Evolutionary conservation across 2,888 invertebrate genomes (phyloP).

Genomic region (Trichogramma evanescens): DNA sequence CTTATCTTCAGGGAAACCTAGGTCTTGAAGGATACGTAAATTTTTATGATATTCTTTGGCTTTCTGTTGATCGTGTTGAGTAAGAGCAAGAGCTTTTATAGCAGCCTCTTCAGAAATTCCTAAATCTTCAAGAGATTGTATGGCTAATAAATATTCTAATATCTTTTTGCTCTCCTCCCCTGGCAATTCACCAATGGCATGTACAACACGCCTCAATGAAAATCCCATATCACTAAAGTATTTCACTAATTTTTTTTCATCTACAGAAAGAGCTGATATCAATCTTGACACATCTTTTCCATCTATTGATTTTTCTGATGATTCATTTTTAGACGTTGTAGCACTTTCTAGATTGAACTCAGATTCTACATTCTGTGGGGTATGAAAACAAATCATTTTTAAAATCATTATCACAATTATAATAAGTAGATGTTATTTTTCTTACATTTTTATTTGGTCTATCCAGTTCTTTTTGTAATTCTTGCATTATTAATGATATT

Average conservation of each 20-base stretch:
- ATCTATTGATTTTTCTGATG: slow-evolving; percentile 8
- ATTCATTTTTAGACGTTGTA: not conserved
- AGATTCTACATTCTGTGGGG: not conserved
- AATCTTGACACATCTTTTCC: slow-evolving; percentile 23
- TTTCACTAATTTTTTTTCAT: slow-evolving; percentile 59
- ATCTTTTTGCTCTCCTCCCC: slow-evolving; percentile 84
- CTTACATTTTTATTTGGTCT: slow-evolving; percentile 38
- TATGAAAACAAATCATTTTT: not conserved
- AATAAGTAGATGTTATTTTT: not conserved
- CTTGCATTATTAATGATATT: slow-evolving; percentile 70
- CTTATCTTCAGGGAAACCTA: slow-evolving; percentile 73
- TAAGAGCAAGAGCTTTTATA: slow-evolving; percentile 48
- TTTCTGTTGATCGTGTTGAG: slow-evolving; percentile 46
- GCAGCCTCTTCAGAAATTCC: slow-evolving; percentile 47
- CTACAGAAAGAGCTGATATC: slow-evolving; percentile 33
- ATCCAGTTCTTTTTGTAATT: slow-evolving; percentile 62
- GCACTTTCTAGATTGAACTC: not conserved
- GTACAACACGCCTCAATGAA: slow-evolving; percentile 69
- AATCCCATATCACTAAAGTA: slow-evolving; percentile 85
- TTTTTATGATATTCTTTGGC: slow-evolving; percentile 48
- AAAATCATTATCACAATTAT: not conserved
- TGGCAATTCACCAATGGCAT: slow-evolving; percentile 65
- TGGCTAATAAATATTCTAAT: slow-evolving; percentile 72
- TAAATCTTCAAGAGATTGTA: slow-evolving; percentile 49
- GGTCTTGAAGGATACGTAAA: slow-evolving; percentile 68